Evolutionary conservation across 2,888 invertebrate genomes (phyloP), one percentile per base, ranked within the genome.

Genomic region (Parascotia fuliginaria): DNA sequence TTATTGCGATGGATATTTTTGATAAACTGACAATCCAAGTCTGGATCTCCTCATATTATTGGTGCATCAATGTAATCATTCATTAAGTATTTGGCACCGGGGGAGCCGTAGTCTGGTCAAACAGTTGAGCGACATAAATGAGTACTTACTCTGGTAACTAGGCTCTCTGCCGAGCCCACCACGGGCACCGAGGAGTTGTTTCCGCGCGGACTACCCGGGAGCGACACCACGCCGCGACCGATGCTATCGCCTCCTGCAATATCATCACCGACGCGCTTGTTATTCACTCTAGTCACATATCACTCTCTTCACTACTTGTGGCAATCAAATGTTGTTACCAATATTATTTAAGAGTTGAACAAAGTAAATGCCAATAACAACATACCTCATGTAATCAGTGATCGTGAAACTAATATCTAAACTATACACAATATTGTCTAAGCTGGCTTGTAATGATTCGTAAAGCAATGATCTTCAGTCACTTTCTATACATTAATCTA

Each of bases 81-180:
- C n/a, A n/a, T n/a, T n/a, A n/a, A n/a, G n/a, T n/a, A n/a, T n/a
- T n/a, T n/a, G n/a, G n/a, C n/a, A n/a, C n/a, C n/a, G n/a, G n/a
- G n/a, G n/a, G n/a, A n/a, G n/a, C n/a, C n/a, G n/a, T n/a, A n/a
- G n/a, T n/a, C n/a, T n/a, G n/a, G n/a, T n/a, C n/a, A n/a, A n/a
- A n/a, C 5, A 24, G 36, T 1, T 16, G 5, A 24, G 16, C 2
- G n/a, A 12, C 6, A 7, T 14, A 38, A 9, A 15, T 22, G 12
- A n/a, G 6, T 7, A 80, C 93, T 93, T 86, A 98, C 97, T 93
- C 98, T 95, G 70, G 98, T 98, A 66, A 99, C 98, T 61, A 99
- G 94, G 88, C 97, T 98, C 87, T 98, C 98, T 32, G 98, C 98
- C 67, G 98, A 98, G 59, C 98, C 98, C 75, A 97, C 95, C 46